Evolutionary conservation across 1,140 invertebrate genomes (phyloP).

Genomic region (Musca vetustissima): DNA sequence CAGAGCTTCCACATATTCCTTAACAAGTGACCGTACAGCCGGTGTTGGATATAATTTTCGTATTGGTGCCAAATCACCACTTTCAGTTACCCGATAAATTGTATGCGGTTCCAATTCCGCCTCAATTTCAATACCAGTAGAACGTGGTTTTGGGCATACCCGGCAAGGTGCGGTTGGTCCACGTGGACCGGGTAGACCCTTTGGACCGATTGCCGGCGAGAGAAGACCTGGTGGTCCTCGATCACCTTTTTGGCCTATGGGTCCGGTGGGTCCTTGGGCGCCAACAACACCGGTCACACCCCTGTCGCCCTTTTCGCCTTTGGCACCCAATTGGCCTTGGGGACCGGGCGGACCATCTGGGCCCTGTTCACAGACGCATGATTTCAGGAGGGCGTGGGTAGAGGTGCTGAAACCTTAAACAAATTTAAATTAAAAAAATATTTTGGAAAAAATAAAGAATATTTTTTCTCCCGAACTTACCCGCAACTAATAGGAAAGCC

Average conservation of each 20-base stretch:
- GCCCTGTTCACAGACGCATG: slow-evolving; percentile 58
- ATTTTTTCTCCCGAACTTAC: neutral
- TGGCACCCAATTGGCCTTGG: neutral
- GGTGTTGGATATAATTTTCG: neutral
- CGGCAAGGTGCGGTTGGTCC: no score
- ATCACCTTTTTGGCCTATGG: neutral
- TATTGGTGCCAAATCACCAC: neutral
- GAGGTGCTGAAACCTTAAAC: neutral
- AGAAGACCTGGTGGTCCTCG: slow-evolving; percentile 68
- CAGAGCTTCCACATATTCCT: no score
- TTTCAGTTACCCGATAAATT: neutral
- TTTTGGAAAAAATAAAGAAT: neutral
- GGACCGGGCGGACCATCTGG: slow-evolving; percentile 8
- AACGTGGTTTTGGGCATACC: neutral
- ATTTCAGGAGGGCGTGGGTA: neutral
- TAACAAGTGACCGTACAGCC: neutral
- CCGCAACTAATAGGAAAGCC: neutral
- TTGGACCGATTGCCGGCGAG: slow-evolving; percentile 61
- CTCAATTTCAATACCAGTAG: no score
- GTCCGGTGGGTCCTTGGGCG: slow-evolving; percentile 17
- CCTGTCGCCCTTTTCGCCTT: neutral
- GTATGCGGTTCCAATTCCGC: neutral
- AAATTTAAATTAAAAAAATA: neutral
- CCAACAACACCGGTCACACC: slow-evolving; percentile 16
- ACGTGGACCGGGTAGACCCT: slow-evolving; percentile 64